These are phyloP conservation scores for Bombylius discolor DNA, from an alignment of 2,888 invertebrate genomes.

Conservation along the genomic window DNA sequence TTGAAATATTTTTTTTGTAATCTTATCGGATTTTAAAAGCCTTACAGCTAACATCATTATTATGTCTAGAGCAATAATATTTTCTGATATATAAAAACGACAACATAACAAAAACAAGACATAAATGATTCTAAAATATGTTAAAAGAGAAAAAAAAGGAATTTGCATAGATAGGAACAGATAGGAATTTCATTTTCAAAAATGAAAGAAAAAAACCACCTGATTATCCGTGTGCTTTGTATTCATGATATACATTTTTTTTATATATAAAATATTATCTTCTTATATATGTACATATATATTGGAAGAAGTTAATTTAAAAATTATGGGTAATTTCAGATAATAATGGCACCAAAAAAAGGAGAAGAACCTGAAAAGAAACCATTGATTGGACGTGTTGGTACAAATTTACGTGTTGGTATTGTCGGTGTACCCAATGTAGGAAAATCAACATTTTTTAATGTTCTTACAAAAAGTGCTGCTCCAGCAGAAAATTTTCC, in stretches of 20 bases:
- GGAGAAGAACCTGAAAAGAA: constrained; percentile 79
- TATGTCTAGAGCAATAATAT: no score
- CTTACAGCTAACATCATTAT: no score
- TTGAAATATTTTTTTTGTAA: no score
- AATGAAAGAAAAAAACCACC: not conserved
- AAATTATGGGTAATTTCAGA: constrained; percentile 16
- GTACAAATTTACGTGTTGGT: constrained; percentile 91
- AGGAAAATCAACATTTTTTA: constrained; percentile 99
- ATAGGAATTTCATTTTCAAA: not conserved
- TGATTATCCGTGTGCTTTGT: constrained; percentile 1
- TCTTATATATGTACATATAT: not conserved
- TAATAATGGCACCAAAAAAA: constrained; percentile 61
- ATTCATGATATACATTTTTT: no score
- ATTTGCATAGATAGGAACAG: constrained; percentile 5
- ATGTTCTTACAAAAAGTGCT: constrained; percentile 93
- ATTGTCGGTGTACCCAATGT: constrained; percentile 97
- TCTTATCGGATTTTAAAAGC: no score
- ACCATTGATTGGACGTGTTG: constrained; percentile 85
- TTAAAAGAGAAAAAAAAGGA: not conserved
- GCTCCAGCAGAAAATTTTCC: constrained; percentile 98
- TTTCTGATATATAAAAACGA: no score
- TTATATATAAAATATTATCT: constrained; percentile 4
- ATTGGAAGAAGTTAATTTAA: constrained; percentile 10
- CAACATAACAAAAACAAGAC: no score
- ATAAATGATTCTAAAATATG: no score